Evolutionary conservation across 1,140 invertebrate genomes (phyloP), one percentile per base, ranked within the genome.

Genomic region (Drosophila bocki): DNA sequence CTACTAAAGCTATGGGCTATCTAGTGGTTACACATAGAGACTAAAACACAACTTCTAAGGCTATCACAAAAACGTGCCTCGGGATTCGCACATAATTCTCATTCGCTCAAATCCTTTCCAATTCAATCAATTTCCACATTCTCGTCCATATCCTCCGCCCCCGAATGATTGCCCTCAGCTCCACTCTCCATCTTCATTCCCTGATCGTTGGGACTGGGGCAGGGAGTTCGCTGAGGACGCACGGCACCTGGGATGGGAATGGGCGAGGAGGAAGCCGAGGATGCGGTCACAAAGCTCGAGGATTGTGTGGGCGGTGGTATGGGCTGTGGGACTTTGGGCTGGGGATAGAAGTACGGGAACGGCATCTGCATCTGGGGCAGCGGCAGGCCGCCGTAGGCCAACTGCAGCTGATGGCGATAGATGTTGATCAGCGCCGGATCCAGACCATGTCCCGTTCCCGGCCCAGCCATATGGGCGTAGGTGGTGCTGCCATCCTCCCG

Each of bases 401-500:
- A 63, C 75, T 93, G 92, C 71, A 93, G 32, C 70, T 93, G 92
- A 70, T 93, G 92, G 9, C 92, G 65, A 57, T 93, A 93, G 53
- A 93, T 92, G 60, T 90, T 92, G 29, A 93, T 68, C 32, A 93
- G 70, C 0, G 92, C 83, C 5, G 92, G 92, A 77, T 93, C 92
- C 33, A 93, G 59, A 5, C 87, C 84, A 35, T 91, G 80, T 45
- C 59, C 71, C 70, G 67, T 47, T 0, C 59, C 69, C 35, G 84
- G 78, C 1, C 85, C 67, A 63, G 85, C 67, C 82, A 93, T 82
- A 33, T 92, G 92, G 0, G 91, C 91, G 42, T 92, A 92, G 37
- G 91, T 57, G 75, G 81, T 94, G 70, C 12, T 94, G 92, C 82
- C 95, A 63, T 97, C 96, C 72, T 97, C 96, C 64, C 97, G 96